phyloP scores from a whole-genome alignment of 2,888 invertebrate species.

The Ectropis crepuscularia region DNA sequence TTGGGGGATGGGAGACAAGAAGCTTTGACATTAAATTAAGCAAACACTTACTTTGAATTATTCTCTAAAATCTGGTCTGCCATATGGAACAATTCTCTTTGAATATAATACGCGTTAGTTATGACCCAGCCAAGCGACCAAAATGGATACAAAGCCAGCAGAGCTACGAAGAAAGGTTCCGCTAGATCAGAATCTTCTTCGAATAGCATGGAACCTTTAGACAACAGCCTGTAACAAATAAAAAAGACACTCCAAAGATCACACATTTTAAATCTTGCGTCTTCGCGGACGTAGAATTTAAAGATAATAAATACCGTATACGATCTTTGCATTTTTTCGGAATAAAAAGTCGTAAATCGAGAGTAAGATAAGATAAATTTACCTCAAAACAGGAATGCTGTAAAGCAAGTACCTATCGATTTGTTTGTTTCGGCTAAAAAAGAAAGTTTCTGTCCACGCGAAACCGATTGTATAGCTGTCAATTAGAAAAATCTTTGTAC shows the following conservation, averaged over 20 bases:
- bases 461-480: no score
- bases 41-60: slow-evolving; percentile 53
- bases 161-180: slow-evolving; percentile 67
- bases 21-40: neutral
- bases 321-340: no score
- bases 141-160: slow-evolving; percentile 62
- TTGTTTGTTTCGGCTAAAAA: no score
- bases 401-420: no score
- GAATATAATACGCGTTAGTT: slow-evolving; percentile 62
- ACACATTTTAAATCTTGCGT: neutral
- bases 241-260: neutral
- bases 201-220: slow-evolving; percentile 65
- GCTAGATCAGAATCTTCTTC: slow-evolving; percentile 63
- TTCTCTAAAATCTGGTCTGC: slow-evolving; percentile 59
- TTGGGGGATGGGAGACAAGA: neutral
- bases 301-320: no score
- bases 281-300: no score
- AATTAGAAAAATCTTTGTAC: no score
- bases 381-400: no score
- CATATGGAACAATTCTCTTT: slow-evolving; percentile 60
- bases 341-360: no score
- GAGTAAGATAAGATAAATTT: no score
- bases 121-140: slow-evolving; percentile 63
- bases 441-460: no score
- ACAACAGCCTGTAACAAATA: slow-evolving; percentile 58